These are phyloP conservation scores for Stenodema calcarata DNA, from an alignment of 2,888 invertebrate species.

Conservation along the genomic window DNA sequence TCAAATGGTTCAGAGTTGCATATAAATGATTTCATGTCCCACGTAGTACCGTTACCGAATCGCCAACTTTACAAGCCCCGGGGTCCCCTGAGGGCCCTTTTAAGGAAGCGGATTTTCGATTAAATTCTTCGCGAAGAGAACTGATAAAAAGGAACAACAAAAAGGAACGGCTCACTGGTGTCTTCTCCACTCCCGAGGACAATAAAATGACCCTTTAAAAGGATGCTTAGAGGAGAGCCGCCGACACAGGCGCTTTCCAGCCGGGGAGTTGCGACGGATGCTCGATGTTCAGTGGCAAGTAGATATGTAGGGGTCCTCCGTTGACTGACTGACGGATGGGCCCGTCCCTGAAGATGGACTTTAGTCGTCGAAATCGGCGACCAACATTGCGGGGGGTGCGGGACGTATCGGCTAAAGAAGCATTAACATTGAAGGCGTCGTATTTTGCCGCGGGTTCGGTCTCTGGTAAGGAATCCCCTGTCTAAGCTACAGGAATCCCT, in stretches of 20 bases:
- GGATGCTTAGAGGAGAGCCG: slow-evolving; percentile 14
- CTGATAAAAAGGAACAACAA: slow-evolving; percentile 18
- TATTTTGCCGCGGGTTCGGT: neutral
- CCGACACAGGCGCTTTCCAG: neutral
- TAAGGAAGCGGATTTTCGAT: slow-evolving; percentile 36
- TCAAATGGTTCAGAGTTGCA: neutral
- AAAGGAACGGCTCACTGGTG: slow-evolving; percentile 1
- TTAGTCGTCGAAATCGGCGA: neutral
- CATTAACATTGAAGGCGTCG: slow-evolving; percentile 39
- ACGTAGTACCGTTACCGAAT: slow-evolving; percentile 5
- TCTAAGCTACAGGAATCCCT: no score
- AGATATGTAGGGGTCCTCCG: neutral
- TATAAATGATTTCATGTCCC: neutral
- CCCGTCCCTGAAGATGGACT: neutral
- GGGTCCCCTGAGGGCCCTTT: neutral
- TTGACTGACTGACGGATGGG: slow-evolving; percentile 31
- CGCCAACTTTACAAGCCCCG: neutral
- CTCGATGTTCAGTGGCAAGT: slow-evolving; percentile 19
- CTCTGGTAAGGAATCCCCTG: neutral
- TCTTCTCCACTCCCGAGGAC: neutral
- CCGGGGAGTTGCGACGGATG: neutral
- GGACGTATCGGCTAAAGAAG: neutral
- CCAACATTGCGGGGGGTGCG: neutral
- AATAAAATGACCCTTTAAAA: slow-evolving; percentile 39
- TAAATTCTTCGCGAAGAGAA: slow-evolving; percentile 25